Base-by-base conservation (phyloP, 2,888 invertebrate genomes). In the Lasioglossum figueresi region DNA sequence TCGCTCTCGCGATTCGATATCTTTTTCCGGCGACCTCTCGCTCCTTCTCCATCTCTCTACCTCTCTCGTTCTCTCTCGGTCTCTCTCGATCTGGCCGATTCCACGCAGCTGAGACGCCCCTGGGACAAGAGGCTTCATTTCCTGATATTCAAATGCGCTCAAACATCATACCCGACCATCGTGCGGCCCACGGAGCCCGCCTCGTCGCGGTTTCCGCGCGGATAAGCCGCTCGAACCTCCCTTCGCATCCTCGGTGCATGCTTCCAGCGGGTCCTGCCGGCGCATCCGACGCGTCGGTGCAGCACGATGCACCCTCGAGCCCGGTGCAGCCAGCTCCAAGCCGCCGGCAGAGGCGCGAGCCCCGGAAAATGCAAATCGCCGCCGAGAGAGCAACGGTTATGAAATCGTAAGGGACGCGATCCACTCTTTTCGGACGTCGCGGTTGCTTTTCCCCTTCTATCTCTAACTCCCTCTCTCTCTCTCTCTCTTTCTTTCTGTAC, bases 71-170 rank as follows among this genome's bases (percentile, higher is more conserved):
- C 66, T 23, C 66, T 66, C 19, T 23, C 23, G 23, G 0, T 19
- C 10, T 6, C 34, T 68, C 83, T 43, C 73, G 70, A 72, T 76
- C 74, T n/a, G 40, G 56, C 75, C 74, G 31, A 74, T 79, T 78
- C 72, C 79, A 70, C 90, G 77, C 83, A 66, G 83, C 83, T 74
- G 79, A 79, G 84, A 84, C 82, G 83, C 90, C 89, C 88, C 83
- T 88, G 93, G 90, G 93, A 92, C 91, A 89, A 91, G 93, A 91
- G 92, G 93, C 93, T 94, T 94, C 94, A 94, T 94, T 94, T 94
- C 94, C 94, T 93, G 94, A 94, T 94, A 94, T 94, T 94, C 94
- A 94, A 94, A 94, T 94, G 93, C 91, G 94, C 86, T 94, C 94
- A 94, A 94, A 94, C 94, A 94, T 94, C 93, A 93, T 91, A 91